These are phyloP conservation scores for Tachyglossus aculeatus DNA, from an alignment of 2,797 vertebrate species.

Conservation along the genomic window DNA sequence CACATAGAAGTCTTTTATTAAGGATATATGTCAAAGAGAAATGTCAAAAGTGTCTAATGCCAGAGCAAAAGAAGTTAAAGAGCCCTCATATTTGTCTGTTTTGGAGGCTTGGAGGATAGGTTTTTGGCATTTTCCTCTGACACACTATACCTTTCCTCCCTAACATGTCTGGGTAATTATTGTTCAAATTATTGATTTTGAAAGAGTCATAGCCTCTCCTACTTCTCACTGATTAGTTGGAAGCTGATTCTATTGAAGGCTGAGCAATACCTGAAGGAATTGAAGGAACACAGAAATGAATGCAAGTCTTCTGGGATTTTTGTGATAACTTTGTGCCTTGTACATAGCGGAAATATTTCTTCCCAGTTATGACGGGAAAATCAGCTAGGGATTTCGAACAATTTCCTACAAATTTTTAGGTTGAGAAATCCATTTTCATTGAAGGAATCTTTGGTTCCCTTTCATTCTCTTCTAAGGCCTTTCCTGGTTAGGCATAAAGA, in stretches of 20 bases:
- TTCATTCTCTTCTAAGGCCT: constrained; percentile 48
- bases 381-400: constrained; percentile 48
- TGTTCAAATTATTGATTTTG: constrained; percentile 67
- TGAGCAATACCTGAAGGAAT: constrained; percentile 61
- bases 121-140: constrained; percentile 54
- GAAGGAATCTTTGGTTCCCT: constrained; percentile 56
- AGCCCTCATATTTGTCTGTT: constrained; percentile 36
- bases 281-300: constrained; percentile 64
- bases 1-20: constrained; percentile 25
- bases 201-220: constrained; percentile 66
- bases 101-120: constrained; percentile 38
- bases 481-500: constrained; percentile 44
- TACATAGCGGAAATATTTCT: constrained; percentile 46
- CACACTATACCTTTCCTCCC: constrained; percentile 9
- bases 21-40: constrained; percentile 43
- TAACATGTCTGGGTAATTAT: constrained; percentile 62
- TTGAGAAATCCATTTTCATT: constrained; percentile 61
- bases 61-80: constrained; percentile 40
- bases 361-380: constrained; percentile 48
- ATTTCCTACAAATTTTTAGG: constrained; percentile 51
- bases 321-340: constrained; percentile 51
- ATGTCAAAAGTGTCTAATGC: constrained; percentile 42
- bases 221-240: constrained; percentile 68
- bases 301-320: constrained; percentile 47
- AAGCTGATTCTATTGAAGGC: constrained; percentile 68